Conservation (phyloP, 2,888 invertebrate genomes). For the Drosophila subsilvestris region DNA sequence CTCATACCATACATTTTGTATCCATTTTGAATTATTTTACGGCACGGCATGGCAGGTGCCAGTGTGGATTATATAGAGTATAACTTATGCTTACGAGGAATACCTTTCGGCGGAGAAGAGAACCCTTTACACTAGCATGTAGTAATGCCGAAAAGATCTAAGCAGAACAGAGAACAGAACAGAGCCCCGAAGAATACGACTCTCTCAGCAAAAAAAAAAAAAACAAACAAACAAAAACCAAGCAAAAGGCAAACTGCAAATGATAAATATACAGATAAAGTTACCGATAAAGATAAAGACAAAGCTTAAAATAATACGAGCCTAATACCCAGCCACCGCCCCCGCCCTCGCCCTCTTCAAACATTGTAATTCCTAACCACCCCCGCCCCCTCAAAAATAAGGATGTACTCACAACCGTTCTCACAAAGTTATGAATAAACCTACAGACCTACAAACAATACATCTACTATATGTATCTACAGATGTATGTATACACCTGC, state of each 20-base stretch:
- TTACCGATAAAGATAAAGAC: slow-evolving; percentile 11
- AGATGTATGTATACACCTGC: neutral
- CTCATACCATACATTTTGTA: slow-evolving; percentile 66
- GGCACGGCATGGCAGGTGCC: slow-evolving; percentile 27
- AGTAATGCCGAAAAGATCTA: slow-evolving; percentile 13
- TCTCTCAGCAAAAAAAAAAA: slow-evolving; percentile 9
- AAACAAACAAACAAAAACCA: slow-evolving; percentile 1
- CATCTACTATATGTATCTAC: neutral
- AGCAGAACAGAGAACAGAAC: neutral
- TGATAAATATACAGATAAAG: slow-evolving; percentile 10
- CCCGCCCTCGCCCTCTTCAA: neutral
- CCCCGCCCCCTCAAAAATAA: neutral
- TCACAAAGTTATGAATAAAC: neutral
- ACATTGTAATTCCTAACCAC: slow-evolving; percentile 14
- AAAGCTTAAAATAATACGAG: slow-evolving; percentile 15
- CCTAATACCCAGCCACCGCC: neutral
- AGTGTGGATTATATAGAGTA: slow-evolving; percentile 37
- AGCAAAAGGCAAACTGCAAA: slow-evolving; percentile 14
- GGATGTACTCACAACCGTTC: slow-evolving; percentile 24
- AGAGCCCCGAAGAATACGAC: neutral
- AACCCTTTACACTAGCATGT: slow-evolving; percentile 57
- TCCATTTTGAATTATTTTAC: slow-evolving; percentile 69
- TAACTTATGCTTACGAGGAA: slow-evolving; percentile 38
- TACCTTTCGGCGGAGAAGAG: slow-evolving; percentile 23
- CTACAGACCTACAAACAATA: slow-evolving; percentile 1